phyloP scores from a whole-genome alignment of 2,797 vertebrate species.

The Garrulus glandarius region DNA sequence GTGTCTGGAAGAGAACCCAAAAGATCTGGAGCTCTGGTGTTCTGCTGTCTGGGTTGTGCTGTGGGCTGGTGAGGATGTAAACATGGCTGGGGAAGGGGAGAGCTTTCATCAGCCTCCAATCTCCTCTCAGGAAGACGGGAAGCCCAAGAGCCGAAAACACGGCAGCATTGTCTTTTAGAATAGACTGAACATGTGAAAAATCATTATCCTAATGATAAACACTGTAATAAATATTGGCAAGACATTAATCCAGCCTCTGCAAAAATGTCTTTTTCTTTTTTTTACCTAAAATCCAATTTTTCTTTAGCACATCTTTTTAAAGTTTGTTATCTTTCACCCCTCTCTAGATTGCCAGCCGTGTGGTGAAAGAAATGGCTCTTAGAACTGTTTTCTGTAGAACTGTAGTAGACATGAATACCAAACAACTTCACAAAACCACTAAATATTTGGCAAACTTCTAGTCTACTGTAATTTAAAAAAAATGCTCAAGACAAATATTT shows the following conservation, averaged over 20 bases:
- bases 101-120: neutral
- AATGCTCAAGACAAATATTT: slow-evolving; percentile 75
- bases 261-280: neutral
- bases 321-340: slow-evolving; percentile 40
- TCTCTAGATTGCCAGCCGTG: slow-evolving; percentile 56
- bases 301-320: slow-evolving; percentile 60
- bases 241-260: slow-evolving; percentile 58
- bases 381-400: slow-evolving; percentile 70
- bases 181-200: slow-evolving; percentile 24
- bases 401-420: slow-evolving; percentile 72
- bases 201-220: slow-evolving; percentile 57
- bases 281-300: slow-evolving; percentile 47
- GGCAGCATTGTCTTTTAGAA: slow-evolving; percentile 19
- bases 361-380: slow-evolving; percentile 66
- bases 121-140: slow-evolving; percentile 4
- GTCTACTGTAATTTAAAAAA: slow-evolving; percentile 72
- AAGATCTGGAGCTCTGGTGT: neutral
- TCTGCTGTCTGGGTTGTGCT: neutral
- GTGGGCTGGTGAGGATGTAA: neutral
- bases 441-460: slow-evolving; percentile 75
- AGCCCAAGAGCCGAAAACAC: neutral
- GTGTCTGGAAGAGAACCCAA: neutral
- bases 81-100: neutral
- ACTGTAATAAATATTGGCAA: slow-evolving; percentile 36
- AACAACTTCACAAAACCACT: slow-evolving; percentile 75